Percentiles rank a stretch among this genome's conserved stretches.
These are phyloP conservation scores for Acanthaster planci DNA, from an alignment of 35 echinoderm and acorn worm genomes.

Conservation along the genomic window DNA sequence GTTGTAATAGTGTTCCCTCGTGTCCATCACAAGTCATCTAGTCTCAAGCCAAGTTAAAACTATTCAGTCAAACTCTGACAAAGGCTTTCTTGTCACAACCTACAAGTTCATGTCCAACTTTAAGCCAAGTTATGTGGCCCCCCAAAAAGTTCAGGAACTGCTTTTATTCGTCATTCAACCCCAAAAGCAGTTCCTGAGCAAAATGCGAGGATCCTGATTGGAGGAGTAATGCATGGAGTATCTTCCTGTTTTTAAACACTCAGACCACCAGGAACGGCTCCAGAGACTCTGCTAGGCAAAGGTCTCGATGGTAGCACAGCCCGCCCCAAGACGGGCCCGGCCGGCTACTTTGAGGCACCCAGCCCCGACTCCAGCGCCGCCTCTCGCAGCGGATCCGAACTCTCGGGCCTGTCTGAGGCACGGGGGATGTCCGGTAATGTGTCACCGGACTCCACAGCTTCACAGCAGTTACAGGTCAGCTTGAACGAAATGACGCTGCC, in stretches of 20 bases:
- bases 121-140: too few species aligned
- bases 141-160: too few species aligned
- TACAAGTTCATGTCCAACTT: too few species aligned
- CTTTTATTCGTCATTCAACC: too few species aligned
- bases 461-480: background rate
- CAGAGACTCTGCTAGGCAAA: slow-evolving; percentile 42
- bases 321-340: slow-evolving; percentile 75
- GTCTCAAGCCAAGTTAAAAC: too few species aligned
- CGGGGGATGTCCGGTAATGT: slow-evolving; percentile 62
- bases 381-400: slow-evolving; percentile 61
- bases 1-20: too few species aligned
- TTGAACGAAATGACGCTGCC: background rate
- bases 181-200: too few species aligned
- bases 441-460: slow-evolving; percentile 36
- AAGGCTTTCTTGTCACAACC: too few species aligned
- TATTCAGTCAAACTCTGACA: too few species aligned
- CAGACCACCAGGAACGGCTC: slow-evolving; percentile 84
- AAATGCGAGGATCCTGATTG: too few species aligned
- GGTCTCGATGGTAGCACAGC: slow-evolving; percentile 27
- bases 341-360: slow-evolving; percentile 40
- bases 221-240: too few species aligned
- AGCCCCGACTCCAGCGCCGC: slow-evolving; percentile 93
- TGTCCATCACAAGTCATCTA: too few species aligned
- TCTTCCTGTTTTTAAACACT: background rate
- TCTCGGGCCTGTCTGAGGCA: slow-evolving; percentile 89